phyloP scores from a whole-genome alignment of 2,113 vertebrate genomes.

The Hippopotamus amphibius region DNA sequence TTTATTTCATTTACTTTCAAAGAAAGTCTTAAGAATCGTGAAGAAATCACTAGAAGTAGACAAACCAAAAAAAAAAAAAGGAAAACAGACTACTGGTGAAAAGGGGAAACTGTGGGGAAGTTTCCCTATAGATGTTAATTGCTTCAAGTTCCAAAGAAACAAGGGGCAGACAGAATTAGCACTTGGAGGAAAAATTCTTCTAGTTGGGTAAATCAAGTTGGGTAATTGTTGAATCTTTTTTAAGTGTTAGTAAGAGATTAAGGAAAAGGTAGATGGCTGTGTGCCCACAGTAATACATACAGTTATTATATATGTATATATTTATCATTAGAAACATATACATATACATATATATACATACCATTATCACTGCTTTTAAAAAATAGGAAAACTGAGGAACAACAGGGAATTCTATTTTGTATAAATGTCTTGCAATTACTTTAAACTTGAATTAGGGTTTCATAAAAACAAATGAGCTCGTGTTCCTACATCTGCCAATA shows the following conservation, averaged over 20 bases:
- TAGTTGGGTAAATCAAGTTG: constrained; percentile 25
- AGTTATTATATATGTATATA: background rate
- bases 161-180: constrained; percentile 50
- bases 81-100: background rate
- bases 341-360: background rate
- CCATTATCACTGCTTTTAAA: constrained; percentile 24
- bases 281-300: constrained; percentile 62
- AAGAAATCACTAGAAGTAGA: background rate
- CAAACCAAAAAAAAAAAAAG: constrained; percentile 29
- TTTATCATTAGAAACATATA: background rate
- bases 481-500: constrained; percentile 59
- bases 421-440: constrained; percentile 53
- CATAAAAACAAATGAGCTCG: constrained; percentile 58
- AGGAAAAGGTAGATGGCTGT: constrained; percentile 44
- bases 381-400: constrained; percentile 47
- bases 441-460: constrained; percentile 62
- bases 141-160: constrained; percentile 60
- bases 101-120: background rate
- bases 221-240: constrained; percentile 59
- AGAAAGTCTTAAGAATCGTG: background rate
- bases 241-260: constrained; percentile 61
- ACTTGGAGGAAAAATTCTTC: background rate
- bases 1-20: constrained; percentile 52
- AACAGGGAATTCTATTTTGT: background rate
- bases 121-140: constrained; percentile 49